Evolutionary conservation across 37 sponge, comb jelly and placozoan genomes (phyloP).

Genomic region (Mnemiopsis leidyi): DNA sequence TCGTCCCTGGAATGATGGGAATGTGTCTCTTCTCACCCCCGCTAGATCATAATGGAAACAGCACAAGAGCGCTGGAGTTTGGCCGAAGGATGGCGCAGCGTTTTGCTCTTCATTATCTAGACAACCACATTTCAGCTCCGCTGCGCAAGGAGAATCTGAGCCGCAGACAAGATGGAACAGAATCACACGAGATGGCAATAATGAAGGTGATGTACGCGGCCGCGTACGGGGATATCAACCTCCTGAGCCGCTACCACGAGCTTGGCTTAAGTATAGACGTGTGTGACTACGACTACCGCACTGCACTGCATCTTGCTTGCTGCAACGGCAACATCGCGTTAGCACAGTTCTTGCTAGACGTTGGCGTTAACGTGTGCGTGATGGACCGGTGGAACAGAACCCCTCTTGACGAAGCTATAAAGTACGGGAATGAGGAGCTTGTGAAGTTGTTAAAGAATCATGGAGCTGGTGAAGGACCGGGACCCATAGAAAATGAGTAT

Average conservation of each 20-base stretch:
- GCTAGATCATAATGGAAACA: constrained; percentile 77
- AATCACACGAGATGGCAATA: not conserved
- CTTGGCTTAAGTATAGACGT: constrained; percentile 50
- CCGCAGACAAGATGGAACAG: not conserved
- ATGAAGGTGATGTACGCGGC: constrained; percentile 26
- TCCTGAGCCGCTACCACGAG: constrained; percentile 36
- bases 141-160: not conserved
- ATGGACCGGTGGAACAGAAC: constrained; percentile 71
- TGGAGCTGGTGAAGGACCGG: constrained; percentile 51
- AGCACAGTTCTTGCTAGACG: constrained; percentile 54
- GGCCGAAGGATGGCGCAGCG: not conserved
- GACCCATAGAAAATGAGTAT: not conserved
- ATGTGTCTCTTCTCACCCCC: constrained; percentile 79
- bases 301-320: constrained; percentile 72
- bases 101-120: not conserved
- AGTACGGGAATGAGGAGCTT: constrained; percentile 61
- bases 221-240: constrained; percentile 47
- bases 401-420: constrained; percentile 69
- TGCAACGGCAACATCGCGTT: constrained; percentile 62
- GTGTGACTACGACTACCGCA: constrained; percentile 70
- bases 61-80: constrained; percentile 77
- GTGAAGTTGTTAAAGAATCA: not conserved
- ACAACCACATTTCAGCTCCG: not conserved
- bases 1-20: constrained; percentile 83
- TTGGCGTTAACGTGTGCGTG: constrained; percentile 42